These are phyloP conservation scores for Phacellophora camtschatica DNA, from an alignment of 30 jellyfish, hydroid and myxozoan genomes.

Conservation along the genomic window DNA sequence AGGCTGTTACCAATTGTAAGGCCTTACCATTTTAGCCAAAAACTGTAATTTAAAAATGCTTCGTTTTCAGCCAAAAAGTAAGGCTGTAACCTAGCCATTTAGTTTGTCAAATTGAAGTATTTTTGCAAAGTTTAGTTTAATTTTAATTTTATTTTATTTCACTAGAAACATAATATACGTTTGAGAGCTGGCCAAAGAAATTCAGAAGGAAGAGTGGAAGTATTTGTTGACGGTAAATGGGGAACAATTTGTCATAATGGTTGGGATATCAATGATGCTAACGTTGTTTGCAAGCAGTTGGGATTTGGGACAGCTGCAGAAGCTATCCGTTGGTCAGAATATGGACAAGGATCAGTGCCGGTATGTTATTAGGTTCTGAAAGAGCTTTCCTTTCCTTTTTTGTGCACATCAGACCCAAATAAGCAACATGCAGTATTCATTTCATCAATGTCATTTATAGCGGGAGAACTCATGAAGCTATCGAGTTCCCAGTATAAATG, in stretches of 20 bases:
- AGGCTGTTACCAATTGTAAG: too few relatives aligned
- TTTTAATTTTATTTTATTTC: neutral
- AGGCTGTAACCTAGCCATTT: too few relatives aligned
- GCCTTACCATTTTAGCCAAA: too few relatives aligned
- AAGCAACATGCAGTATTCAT: neutral
- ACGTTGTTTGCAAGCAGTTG: constrained; percentile 83
- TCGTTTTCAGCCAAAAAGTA: too few relatives aligned
- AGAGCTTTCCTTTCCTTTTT: neutral
- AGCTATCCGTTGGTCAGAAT: constrained; percentile 84
- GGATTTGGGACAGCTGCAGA: constrained; percentile 86
- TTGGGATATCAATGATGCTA: constrained; percentile 94
- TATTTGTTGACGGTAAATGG: constrained; percentile 73
- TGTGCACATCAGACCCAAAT: neutral
- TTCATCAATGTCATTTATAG: too few relatives aligned
- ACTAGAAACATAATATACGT: constrained; percentile 52
- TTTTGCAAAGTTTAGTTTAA: too few relatives aligned
- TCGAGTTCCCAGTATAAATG: too few relatives aligned
- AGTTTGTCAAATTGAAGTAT: too few relatives aligned
- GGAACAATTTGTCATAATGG: constrained; percentile 84
- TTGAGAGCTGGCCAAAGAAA: constrained; percentile 73
- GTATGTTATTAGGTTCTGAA: constrained; percentile 38
- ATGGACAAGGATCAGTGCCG: constrained; percentile 82
- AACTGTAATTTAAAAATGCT: too few relatives aligned
- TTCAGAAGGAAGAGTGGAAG: constrained; percentile 91
- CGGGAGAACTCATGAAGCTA: too few relatives aligned